These are phyloP conservation scores for Rhabdornis inornatus DNA, from an alignment of 2,113 vertebrate species.

Conservation along the genomic window DNA sequence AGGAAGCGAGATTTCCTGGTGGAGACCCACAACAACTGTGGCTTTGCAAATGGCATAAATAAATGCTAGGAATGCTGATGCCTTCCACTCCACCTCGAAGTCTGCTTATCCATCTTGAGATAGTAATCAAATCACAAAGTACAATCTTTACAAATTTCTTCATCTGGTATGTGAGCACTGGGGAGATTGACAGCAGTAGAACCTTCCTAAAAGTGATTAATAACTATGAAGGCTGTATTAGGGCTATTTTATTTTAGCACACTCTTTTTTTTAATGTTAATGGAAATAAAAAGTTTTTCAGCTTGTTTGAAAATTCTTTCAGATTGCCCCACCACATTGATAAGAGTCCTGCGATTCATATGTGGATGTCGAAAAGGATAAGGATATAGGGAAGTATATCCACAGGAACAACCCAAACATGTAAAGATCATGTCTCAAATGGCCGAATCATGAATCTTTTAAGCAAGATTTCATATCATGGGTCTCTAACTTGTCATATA, in stretches of 20 bases:
- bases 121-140: background rate
- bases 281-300: background rate
- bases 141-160: background rate
- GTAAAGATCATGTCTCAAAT: background rate
- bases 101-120: background rate
- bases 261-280: background rate
- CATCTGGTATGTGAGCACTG: fast-evolving
- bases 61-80: background rate
- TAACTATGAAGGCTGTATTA: background rate
- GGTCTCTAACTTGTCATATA: background rate
- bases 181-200: background rate
- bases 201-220: background rate
- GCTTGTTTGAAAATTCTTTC: background rate
- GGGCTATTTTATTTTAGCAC: background rate
- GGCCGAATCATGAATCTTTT: background rate
- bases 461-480: background rate
- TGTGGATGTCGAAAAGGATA: background rate
- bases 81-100: background rate
- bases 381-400: background rate
- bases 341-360: background rate
- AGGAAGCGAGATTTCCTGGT: background rate
- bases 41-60: background rate
- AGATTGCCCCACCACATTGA: background rate
- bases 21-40: background rate
- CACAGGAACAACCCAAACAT: background rate